Percentiles rank a stretch among this genome's conserved stretches.
Conservation (phyloP, 2,113 vertebrate species). For the Microtus oregoni region DNA sequence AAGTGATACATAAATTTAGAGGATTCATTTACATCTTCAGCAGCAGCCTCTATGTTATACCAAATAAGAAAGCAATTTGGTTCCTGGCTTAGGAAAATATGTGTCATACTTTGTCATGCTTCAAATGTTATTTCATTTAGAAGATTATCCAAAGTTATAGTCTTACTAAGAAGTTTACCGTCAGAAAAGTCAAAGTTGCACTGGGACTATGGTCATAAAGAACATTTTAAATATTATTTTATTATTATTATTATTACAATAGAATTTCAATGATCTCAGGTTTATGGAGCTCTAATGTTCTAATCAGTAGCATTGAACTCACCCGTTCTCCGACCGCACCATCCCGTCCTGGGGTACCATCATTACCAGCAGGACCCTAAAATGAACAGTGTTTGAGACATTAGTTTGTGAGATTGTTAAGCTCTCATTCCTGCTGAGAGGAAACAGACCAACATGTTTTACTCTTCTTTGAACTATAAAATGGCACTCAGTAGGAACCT, state of each 20-base stretch:
- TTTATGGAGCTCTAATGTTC: neutral
- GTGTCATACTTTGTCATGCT: no score
- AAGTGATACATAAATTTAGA: no score
- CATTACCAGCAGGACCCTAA: constrained; percentile 95
- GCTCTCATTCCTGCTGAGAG: neutral
- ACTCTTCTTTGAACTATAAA: neutral
- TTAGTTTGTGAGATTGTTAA: neutral
- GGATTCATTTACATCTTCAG: no score
- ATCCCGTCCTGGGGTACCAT: constrained; percentile 96
- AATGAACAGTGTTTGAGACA: constrained; percentile 4
- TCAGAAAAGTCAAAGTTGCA: no score
- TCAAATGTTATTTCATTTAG: no score
- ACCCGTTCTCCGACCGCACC: constrained; percentile 95
- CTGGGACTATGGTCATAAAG: no score
- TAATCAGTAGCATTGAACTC: constrained; percentile 76
- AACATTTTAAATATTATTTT: no score
- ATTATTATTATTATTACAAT: neutral
- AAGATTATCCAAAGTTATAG: no score
- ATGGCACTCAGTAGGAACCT: neutral
- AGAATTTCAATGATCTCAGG: neutral
- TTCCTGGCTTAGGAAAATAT: no score
- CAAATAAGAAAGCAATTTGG: no score
- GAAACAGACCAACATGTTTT: neutral
- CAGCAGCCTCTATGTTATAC: no score
- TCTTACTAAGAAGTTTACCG: no score